These are phyloP conservation scores for Hirtodrosophila alboralis DNA, from an alignment of 2,888 invertebrate species.

Conservation along the genomic window DNA sequence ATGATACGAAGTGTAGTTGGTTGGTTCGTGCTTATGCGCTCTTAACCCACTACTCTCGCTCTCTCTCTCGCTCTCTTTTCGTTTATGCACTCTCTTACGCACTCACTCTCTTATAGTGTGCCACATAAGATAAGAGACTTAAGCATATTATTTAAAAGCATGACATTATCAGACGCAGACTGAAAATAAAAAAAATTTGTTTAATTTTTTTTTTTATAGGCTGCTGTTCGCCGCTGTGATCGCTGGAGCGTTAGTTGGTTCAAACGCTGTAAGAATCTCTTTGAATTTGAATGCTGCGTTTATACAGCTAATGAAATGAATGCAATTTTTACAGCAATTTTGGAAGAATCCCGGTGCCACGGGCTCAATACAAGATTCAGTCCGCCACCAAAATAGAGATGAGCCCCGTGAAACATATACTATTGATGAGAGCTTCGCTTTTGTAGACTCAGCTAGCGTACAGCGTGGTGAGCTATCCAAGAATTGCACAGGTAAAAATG, in stretches of 20 bases:
- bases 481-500: slow-evolving; percentile 87
- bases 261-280: slow-evolving; percentile 80
- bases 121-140: too few relatives aligned
- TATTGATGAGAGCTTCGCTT: slow-evolving; percentile 81
- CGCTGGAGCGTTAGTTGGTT: slow-evolving; percentile 75
- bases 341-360: slow-evolving; percentile 81
- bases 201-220: slow-evolving; percentile 56
- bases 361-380: slow-evolving; percentile 79
- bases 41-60: slow-evolving; percentile 38
- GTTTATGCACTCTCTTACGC: slow-evolving; percentile 4
- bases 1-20: slow-evolving; percentile 9
- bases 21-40: slow-evolving; percentile 5
- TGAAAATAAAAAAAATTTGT: not conserved
- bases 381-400: slow-evolving; percentile 66
- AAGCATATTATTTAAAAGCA: too few relatives aligned
- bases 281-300: not conserved
- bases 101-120: not conserved
- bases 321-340: slow-evolving; percentile 81
- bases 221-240: slow-evolving; percentile 82
- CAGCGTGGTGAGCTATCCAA: slow-evolving; percentile 84
- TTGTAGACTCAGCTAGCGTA: slow-evolving; percentile 80
- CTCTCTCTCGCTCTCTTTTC: slow-evolving; percentile 29
- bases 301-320: slow-evolving; percentile 3
- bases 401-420: slow-evolving; percentile 66
- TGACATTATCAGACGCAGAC: slow-evolving; percentile 6